Base-by-base conservation (phyloP, 2,888 invertebrate species). In the Dione juno region DNA sequence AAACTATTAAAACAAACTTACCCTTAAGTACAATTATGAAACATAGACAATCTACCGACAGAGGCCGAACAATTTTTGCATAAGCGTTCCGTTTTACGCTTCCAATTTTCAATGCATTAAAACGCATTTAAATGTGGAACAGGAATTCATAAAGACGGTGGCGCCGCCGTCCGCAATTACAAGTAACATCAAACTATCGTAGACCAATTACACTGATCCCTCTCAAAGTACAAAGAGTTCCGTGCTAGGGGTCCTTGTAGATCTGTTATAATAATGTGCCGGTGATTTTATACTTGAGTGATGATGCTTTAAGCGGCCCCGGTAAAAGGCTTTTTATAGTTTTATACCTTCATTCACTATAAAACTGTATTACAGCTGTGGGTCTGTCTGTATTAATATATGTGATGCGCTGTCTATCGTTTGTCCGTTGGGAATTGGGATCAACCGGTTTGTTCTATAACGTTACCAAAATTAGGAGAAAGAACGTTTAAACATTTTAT, bases 261-360 rank as follows among this genome's bases (percentile, higher is more conserved):
- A 73, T 75, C 75, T 71, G 76, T 75, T 75, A 76, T 67, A 76
- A 76, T 79, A 78, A 81, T 78, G 76, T 78, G 74, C 77, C 77
- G 80, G 79, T 78, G 79, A 81, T 82, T 82, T 82, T 80, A 78
- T 81, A 82, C 83, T 83, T 80, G 79, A 81, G 77, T 70, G 77
- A 78, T 77, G 79, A 77, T 75, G 78, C 72, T 76, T 73, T 77
- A 75, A 76, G 77, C 81, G 80, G 79, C 77, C 71, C 75, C 71
- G 75, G 76, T 81, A 78, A 83, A 83, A 82, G 82, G 80, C 74
- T 80, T 82, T 81, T 80, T 81, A 82, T 81, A 80, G 79, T 80
- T 81, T 81, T 80, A 80, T 81, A 77, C 79, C 77, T 80, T 79
- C 75, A 78, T 78, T 79, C 77, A 76, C 74, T 77, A 75, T 75